These are phyloP conservation scores for Apocrypta bakeri DNA, from an alignment of 1,140 invertebrate species.

Conservation along the genomic window DNA sequence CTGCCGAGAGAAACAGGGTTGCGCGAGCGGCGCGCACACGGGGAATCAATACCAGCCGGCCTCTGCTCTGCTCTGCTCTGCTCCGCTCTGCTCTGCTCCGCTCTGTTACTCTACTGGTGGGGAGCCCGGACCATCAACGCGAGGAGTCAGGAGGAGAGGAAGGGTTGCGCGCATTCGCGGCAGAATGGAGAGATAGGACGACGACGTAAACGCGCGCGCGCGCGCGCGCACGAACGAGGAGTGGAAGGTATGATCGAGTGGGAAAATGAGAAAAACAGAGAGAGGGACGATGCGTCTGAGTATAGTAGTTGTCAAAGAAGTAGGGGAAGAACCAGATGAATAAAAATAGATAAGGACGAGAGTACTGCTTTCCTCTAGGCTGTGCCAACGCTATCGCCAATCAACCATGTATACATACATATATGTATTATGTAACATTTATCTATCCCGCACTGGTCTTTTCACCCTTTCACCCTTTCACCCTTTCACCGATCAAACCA, in stretches of 20 bases:
- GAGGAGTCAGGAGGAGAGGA: slow-evolving; percentile 35
- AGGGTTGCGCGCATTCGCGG: not conserved
- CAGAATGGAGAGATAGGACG: not conserved
- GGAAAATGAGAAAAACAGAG: slow-evolving; percentile 20
- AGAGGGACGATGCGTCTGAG: slow-evolving; percentile 22
- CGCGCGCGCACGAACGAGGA: not conserved
- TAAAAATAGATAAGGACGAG: not conserved
- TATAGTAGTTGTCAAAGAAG: not conserved
- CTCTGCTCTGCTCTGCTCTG: slow-evolving; percentile 45
- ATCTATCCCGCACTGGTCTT: no score
- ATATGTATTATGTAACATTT: no score
- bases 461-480: no score
- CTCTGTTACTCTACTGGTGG: slow-evolving; percentile 28
- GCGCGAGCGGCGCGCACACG: slow-evolving; percentile 37
- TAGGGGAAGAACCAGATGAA: not conserved
- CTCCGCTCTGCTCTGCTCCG: slow-evolving; percentile 10
- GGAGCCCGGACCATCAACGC: slow-evolving; percentile 23
- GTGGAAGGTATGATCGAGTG: not conserved
- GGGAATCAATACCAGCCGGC: slow-evolving; percentile 71
- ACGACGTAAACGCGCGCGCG: not conserved
- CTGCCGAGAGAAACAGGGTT: slow-evolving; percentile 31
- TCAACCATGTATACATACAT: no score
- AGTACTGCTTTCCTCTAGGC: no score
- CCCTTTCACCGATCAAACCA: no score
- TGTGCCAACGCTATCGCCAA: no score